A percentile compares a stretch with the other conserved stretches of the same genome.
These are phyloP conservation scores for Limanda limanda DNA, from an alignment of 2,113 vertebrate genomes.

Conservation along the genomic window DNA sequence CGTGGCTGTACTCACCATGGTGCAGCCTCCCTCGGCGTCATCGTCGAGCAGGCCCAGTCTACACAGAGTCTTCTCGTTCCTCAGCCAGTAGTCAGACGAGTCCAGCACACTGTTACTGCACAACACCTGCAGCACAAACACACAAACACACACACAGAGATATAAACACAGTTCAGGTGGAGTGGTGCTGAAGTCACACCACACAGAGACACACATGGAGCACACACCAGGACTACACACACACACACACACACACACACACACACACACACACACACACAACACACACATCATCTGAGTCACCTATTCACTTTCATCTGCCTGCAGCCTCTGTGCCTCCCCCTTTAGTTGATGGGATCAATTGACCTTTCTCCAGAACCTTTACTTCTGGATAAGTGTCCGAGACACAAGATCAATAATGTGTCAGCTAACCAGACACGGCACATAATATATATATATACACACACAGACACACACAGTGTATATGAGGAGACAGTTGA, in stretches of 20 bases:
- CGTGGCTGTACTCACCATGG: conserved; percentile 86
- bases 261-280: background rate
- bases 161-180: conserved; percentile 11
- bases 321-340: background rate
- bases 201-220: background rate
- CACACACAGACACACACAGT: background rate
- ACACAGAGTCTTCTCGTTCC: conserved; percentile 91
- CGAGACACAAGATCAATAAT: conserved; percentile 37
- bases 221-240: background rate
- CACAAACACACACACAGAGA: conserved; percentile 47
- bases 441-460: background rate
- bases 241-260: background rate
- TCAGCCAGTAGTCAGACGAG: conserved; percentile 95
- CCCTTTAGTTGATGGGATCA: conserved; percentile 40
- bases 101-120: conserved; percentile 91
- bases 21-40: conserved; percentile 86
- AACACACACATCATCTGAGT: conserved; percentile 22
- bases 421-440: conserved; percentile 44
- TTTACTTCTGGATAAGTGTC: conserved; percentile 43
- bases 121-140: conserved; percentile 86
- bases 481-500: background rate
- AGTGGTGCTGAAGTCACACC: background rate
- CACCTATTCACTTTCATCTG: conserved; percentile 26
- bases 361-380: conserved; percentile 50
- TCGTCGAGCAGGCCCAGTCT: conserved; percentile 91